Evolutionary conservation across 2,113 vertebrate species (phyloP).

Genomic region (Albula goreensis): DNA sequence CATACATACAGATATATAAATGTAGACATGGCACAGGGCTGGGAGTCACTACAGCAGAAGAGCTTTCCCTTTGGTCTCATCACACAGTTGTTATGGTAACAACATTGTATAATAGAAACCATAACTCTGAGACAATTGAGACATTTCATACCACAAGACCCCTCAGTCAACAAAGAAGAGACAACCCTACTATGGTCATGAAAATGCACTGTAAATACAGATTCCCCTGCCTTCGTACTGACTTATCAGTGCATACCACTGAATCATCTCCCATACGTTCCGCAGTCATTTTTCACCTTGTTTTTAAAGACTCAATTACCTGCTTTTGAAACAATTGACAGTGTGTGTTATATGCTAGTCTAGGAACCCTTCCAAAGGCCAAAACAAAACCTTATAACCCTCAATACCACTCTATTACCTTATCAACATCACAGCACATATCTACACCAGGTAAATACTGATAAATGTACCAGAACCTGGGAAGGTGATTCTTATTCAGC

Average conservation of each 20-base stretch:
- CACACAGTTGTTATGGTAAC: background rate
- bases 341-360: background rate
- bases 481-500: background rate
- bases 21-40: constrained; percentile 25
- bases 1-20: constrained; percentile 9
- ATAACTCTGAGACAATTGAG: background rate
- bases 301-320: no score
- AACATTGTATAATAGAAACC: background rate
- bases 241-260: no score
- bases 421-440: background rate
- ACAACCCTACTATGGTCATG: background rate
- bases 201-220: background rate
- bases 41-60: constrained; percentile 11
- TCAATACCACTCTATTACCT: background rate
- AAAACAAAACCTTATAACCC: background rate
- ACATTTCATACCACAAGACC: background rate
- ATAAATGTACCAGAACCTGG: background rate
- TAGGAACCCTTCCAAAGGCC: background rate
- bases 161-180: background rate
- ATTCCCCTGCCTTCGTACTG: background rate
- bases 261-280: no score
- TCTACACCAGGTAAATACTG: background rate
- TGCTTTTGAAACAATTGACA: background rate
- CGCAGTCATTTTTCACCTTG: no score
- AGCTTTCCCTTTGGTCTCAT: background rate